Evolutionary conservation across 2,113 vertebrate species (phyloP), one percentile per base, ranked within the genome.

Genomic region (Dinomys branickii): DNA sequence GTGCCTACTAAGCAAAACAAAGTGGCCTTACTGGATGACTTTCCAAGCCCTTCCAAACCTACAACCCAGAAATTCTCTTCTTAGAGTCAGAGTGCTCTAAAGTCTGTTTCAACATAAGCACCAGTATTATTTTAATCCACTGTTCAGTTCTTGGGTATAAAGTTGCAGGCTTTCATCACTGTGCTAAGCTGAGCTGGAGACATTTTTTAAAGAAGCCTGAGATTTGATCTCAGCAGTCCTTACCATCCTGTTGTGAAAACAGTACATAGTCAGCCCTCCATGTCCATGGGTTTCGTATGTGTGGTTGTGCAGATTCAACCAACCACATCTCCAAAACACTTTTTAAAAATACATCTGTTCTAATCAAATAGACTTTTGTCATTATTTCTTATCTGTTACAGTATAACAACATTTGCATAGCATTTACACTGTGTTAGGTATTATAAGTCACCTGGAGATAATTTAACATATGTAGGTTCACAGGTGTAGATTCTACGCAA

Each of bases 1-100:
- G 38, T 58, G 24, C 13, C 58, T 91, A 28, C 65, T 67, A 82
- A 91, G 12, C 30, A 38, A 93, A 95, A 87, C 17, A 61, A 78
- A 30, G 13, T 7, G 8, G 0, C n/a, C 50, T 47, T 9, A 38
- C 24, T 52, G 13, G 28, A 47, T 87, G 44, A 69, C 20, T 75
- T 88, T 52, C 22, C 8, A 44, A 56, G 26, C 71, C 52, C 56
- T 94, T 84, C 65, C 22, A 71, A 22, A 26, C 6, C 38, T 71
- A 80, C 33, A 58, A 5, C 17, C 44, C 26, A 67, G 10, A 8
- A 28, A 38, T 20, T 59, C 41, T 86, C 56, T 54, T 78, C 47
- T 5, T 0, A 9, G 28, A 73, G 58, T 35, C 8, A 59, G 3
- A 7, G 2, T 5, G 28, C 0, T 35, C 54, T 30, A 20, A 4